Conservation (phyloP, 1,140 invertebrate genomes). For the Medauroidea extradentata region DNA sequence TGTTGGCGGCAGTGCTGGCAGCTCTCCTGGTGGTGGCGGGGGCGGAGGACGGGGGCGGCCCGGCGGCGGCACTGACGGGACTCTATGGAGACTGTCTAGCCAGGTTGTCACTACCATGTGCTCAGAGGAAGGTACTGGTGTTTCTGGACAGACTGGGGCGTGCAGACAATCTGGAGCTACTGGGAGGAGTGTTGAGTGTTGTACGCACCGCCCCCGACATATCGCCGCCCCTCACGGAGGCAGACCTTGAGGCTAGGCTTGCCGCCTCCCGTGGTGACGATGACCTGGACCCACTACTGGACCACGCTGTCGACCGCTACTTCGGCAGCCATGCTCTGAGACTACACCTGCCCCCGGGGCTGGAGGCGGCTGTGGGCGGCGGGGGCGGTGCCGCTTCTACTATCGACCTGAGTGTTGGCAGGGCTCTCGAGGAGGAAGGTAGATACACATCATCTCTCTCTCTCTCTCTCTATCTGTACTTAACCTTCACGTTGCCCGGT, state of each 20-base stretch:
- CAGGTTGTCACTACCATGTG: constrained; percentile 25
- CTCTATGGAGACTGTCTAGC: constrained; percentile 27
- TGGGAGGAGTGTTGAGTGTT: constrained; percentile 26
- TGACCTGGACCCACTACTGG: background rate
- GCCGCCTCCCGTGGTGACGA: background rate
- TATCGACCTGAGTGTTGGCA: background rate
- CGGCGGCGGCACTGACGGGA: constrained; percentile 18
- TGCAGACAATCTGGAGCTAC: constrained; percentile 20
- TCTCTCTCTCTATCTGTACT: no score
- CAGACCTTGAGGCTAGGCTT: constrained; percentile 20
- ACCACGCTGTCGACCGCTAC: background rate
- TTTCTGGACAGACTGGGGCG: constrained; percentile 26
- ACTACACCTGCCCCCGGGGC: background rate
- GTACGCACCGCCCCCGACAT: constrained; percentile 27
- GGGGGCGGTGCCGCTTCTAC: background rate
- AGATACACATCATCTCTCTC: no score
- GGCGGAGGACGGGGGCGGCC: constrained; percentile 9
- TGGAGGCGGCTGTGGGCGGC: background rate
- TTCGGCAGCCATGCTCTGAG: background rate
- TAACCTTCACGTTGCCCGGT: no score
- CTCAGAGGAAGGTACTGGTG: constrained; percentile 27
- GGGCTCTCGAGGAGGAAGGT: constrained; percentile 2
- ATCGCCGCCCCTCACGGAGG: constrained; percentile 23
- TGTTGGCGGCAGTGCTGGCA: no score
- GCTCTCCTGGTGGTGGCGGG: background rate